A percentile compares a stretch with the other conserved stretches of the same genome.
Conservation (phyloP, 2,888 invertebrate species). For the Drosophila pseudotakahashii region DNA sequence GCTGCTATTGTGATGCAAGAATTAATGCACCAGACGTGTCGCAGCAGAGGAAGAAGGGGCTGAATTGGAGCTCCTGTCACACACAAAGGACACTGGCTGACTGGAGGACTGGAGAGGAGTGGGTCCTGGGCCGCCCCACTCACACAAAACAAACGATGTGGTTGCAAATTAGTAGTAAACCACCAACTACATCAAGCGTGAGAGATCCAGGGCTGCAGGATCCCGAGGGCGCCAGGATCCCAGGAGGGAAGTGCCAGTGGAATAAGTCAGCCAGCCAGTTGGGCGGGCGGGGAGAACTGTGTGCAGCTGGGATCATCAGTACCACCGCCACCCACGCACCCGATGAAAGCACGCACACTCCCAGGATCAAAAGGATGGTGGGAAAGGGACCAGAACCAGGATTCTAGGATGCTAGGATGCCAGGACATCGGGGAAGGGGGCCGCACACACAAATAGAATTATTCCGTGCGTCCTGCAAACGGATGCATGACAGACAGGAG, state of each 20-base stretch:
- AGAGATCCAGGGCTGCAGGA: conserved; percentile 42
- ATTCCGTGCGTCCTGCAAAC: conserved; percentile 77
- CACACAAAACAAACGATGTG: conserved; percentile 79
- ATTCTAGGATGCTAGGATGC: not conserved
- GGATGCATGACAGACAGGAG: conserved; percentile 71
- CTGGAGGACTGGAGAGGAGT: conserved; percentile 15
- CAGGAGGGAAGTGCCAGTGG: conserved; percentile 44
- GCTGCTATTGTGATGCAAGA: conserved; percentile 60
- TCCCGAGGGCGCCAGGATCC: conserved; percentile 24
- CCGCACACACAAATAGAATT: conserved; percentile 70
- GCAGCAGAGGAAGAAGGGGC: conserved; percentile 31
- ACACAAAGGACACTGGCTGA: conserved; percentile 65
- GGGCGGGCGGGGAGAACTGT: conserved; percentile 25
- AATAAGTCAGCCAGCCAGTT: conserved; percentile 65
- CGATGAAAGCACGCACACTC: conserved; percentile 24
- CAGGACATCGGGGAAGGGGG: conserved; percentile 8
- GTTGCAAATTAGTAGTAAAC: conserved; percentile 79
- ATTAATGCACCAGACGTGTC: conserved; percentile 68
- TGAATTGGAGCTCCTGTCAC: conserved; percentile 63
- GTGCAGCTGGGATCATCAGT: conserved; percentile 16
- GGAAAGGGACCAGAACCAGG: not conserved
- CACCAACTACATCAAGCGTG: conserved; percentile 77
- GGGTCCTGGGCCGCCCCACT: not conserved
- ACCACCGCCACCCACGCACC: conserved; percentile 16
- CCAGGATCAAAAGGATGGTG: not conserved